Evolutionary conservation across 2,888 invertebrate genomes (phyloP).

Genomic region (Ctena decussata): DNA sequence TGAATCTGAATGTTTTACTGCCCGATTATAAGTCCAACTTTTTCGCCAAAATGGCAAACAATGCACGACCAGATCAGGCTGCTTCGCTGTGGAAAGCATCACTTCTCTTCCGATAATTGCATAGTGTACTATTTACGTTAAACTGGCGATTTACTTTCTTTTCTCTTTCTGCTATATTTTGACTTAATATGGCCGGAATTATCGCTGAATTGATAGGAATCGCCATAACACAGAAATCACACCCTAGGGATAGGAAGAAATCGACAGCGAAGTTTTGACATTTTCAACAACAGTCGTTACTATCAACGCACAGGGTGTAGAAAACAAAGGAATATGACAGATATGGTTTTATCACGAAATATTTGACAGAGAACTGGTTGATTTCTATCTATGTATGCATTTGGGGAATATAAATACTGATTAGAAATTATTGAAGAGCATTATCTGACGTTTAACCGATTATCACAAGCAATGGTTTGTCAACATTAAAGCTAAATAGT

Average conservation of each 20-base stretch:
- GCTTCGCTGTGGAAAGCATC: too few species aligned
- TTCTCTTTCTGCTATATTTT: background rate
- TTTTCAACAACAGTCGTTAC: slow-evolving; percentile 1
- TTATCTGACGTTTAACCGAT: background rate
- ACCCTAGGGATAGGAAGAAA: background rate
- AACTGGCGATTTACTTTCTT: background rate
- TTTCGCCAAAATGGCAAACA: too few species aligned
- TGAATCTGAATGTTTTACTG: too few species aligned
- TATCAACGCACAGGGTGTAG: background rate
- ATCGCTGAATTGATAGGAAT: background rate
- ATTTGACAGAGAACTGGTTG: background rate
- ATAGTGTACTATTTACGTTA: too few species aligned
- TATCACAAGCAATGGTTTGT: background rate
- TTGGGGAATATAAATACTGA: slow-evolving; percentile 12
- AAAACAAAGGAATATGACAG: slow-evolving; percentile 11
- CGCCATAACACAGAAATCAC: background rate
- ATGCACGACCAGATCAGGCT: too few species aligned
- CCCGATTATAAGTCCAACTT: too few species aligned
- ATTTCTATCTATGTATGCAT: slow-evolving; percentile 7
- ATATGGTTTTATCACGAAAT: slow-evolving; percentile 14
- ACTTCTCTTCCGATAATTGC: too few species aligned
- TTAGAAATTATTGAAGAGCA: background rate
- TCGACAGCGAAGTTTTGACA: slow-evolving; percentile 1
- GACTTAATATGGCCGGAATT: background rate
- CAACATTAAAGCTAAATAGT: too few species aligned